Percentiles rank a stretch among this genome's conserved stretches.
These are phyloP conservation scores for Tenthredo livida DNA, from an alignment of 2,888 invertebrate species.

Conservation along the genomic window DNA sequence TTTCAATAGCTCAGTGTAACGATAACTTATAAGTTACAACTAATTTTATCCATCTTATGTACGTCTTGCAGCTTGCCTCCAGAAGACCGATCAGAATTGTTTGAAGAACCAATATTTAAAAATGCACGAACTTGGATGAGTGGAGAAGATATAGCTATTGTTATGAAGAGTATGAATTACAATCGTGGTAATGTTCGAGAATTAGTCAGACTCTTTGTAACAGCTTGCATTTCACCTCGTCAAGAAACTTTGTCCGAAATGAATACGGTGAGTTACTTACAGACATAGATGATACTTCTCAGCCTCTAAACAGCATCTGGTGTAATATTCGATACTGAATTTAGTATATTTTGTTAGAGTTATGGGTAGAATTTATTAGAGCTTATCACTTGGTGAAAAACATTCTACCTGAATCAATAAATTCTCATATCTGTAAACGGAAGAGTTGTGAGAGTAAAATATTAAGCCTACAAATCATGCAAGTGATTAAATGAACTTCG, in stretches of 20 bases:
- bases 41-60: neutral
- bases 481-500: neutral
- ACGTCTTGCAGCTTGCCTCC: neutral
- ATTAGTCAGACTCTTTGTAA: constrained; percentile 38
- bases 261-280: constrained; percentile 8
- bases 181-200: neutral
- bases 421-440: neutral
- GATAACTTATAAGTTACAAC: neutral
- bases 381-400: neutral
- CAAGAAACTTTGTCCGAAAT: neutral
- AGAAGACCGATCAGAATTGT: neutral
- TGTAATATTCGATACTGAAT: neutral
- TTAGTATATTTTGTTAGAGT: neutral
- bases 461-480: neutral
- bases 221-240: neutral
- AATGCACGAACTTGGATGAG: constrained; percentile 27
- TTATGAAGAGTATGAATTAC: constrained; percentile 49
- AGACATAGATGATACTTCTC: neutral
- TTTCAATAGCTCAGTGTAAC: neutral
- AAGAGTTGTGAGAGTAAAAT: neutral
- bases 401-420: neutral
- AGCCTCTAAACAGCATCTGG: neutral
- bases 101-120: constrained; percentile 16
- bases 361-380: neutral
- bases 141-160: constrained; percentile 30